These are phyloP conservation scores for Sebastes matsubarae DNA, from an alignment of 2,797 vertebrate species.

Conservation along the genomic window DNA sequence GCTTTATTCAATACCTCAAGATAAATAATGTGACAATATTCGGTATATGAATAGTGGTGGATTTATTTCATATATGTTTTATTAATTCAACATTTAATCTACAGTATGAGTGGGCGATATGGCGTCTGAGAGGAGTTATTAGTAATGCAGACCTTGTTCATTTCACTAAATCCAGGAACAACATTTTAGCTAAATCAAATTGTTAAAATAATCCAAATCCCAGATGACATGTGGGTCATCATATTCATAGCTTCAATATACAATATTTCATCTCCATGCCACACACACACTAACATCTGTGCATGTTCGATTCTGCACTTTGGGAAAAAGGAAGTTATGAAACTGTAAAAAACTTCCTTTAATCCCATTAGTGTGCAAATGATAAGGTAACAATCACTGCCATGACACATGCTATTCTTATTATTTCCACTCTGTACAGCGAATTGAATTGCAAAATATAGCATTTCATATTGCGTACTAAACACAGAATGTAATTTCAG, in stretches of 20 bases:
- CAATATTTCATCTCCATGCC: background rate
- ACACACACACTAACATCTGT: background rate
- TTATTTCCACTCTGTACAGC: too few species aligned
- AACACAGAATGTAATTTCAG: background rate
- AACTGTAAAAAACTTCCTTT: too few species aligned
- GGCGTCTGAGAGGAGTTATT: too few species aligned
- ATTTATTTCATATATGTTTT: background rate
- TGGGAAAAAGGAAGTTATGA: background rate
- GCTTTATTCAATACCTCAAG: background rate
- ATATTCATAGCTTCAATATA: background rate
- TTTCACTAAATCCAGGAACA: background rate
- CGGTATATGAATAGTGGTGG: background rate
- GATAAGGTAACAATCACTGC: background rate
- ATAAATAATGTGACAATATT: background rate
- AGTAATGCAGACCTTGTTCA: background rate
- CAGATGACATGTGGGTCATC: background rate
- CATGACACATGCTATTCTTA: background rate
- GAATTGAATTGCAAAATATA: fast-evolving
- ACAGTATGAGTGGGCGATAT: background rate
- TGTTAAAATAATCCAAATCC: background rate
- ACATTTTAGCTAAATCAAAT: background rate
- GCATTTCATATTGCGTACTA: background rate
- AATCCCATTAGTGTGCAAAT: background rate
- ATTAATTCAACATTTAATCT: background rate
- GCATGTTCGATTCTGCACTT: background rate